Evolutionary conservation across 2,113 vertebrate genomes (phyloP).

Genomic region (Gila orcuttii): DNA sequence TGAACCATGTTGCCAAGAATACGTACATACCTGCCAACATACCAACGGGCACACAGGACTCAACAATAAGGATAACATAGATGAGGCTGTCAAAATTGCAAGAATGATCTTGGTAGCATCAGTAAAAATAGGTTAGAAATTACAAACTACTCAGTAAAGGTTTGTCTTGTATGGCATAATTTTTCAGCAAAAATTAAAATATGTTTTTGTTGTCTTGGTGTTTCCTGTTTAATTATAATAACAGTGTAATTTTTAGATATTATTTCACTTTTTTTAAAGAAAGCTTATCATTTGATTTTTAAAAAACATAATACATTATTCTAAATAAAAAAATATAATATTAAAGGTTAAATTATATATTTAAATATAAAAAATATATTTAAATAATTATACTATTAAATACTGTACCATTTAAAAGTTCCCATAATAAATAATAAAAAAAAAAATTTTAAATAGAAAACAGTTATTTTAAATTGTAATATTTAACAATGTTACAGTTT

Average conservation of each 20-base stretch:
- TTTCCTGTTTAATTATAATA: neutral
- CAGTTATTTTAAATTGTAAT: neutral
- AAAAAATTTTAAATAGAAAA: too few species aligned
- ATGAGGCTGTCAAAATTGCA: neutral
- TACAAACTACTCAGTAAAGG: neutral
- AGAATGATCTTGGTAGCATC: neutral
- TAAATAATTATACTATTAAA: too few species aligned
- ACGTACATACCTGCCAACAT: slow-evolving; percentile 87
- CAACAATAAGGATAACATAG: neutral
- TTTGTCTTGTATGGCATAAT: neutral
- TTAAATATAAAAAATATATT: neutral
- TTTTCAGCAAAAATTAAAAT: neutral
- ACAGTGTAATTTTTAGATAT: neutral
- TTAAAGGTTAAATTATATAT: neutral
- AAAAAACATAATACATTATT: neutral
- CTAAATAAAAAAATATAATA: neutral
- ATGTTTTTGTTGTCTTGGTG: neutral
- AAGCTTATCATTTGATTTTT: neutral
- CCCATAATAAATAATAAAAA: too few species aligned
- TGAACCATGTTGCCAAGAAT: slow-evolving; percentile 93
- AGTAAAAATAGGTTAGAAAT: neutral
- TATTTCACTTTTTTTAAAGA: neutral
- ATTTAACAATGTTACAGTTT: neutral
- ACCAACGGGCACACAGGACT: neutral
- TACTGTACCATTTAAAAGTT: too few species aligned